phyloP scores from a whole-genome alignment of 1,140 invertebrate genomes.

The Pseudomyrmex gracilis region DNA sequence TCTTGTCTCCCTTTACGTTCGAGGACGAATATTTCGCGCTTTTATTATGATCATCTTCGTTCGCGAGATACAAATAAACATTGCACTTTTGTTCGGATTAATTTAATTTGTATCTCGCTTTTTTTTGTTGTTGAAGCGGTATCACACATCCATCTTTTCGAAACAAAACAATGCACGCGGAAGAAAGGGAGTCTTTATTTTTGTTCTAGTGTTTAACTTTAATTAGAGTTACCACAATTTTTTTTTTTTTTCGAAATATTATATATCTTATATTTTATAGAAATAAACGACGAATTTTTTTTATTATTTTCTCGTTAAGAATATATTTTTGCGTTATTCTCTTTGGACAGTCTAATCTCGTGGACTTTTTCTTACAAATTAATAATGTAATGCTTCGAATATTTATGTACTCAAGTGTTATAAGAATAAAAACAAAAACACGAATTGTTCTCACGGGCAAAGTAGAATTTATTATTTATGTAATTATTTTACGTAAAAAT shows the following conservation, averaged over 20 bases:
- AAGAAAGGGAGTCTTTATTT: not conserved
- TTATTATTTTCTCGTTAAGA: not conserved
- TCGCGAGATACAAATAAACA: constrained; percentile 1
- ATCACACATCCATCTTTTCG: not conserved
- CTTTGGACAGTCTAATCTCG: too few species aligned
- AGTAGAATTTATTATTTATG: constrained; percentile 17
- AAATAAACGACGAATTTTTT: not conserved
- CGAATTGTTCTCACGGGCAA: not conserved
- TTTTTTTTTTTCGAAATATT: not conserved
- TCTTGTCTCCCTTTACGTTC: constrained; percentile 44
- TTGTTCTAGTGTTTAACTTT: constrained; percentile 16
- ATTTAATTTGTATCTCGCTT: constrained; percentile 1
- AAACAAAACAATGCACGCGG: not conserved
- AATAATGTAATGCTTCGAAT: not conserved
- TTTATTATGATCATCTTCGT: constrained; percentile 22
- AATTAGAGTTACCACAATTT: constrained; percentile 14
- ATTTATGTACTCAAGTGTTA: not conserved
- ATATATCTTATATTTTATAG: constrained; percentile 2
- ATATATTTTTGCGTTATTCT: too few species aligned
- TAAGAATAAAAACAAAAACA: constrained; percentile 9
- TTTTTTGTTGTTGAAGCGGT: not conserved
- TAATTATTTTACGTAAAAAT: not conserved
- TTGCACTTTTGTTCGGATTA: not conserved
- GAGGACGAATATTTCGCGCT: constrained; percentile 36
- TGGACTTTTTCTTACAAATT: too few species aligned